Percentiles rank a stretch among this genome's conserved stretches.
Conservation (phyloP, 2,113 vertebrate species). For the Hystrix brachyura region DNA sequence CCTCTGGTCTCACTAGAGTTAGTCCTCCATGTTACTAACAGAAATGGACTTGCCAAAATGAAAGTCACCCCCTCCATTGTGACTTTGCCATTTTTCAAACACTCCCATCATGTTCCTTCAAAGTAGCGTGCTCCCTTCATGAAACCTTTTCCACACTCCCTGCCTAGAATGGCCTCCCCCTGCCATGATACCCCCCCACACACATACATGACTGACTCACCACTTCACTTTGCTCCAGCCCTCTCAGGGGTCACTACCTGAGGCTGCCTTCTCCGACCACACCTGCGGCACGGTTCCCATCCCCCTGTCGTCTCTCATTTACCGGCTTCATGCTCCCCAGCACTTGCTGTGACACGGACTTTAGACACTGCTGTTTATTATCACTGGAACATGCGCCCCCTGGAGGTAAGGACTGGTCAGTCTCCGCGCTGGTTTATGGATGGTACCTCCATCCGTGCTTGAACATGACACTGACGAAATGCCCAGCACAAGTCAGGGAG, state of each 20-base stretch:
- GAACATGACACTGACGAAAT: not conserved
- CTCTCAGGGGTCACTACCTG: not conserved
- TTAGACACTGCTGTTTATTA: not conserved
- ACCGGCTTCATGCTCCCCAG: not conserved
- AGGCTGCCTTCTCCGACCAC: not conserved
- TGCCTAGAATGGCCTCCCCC: not conserved
- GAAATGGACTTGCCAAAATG: not conserved
- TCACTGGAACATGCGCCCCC: not conserved
- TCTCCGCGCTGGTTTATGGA: not conserved
- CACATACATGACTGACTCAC: not conserved
- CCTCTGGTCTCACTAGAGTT: not conserved
- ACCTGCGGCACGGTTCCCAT: no score
- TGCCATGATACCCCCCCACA: no score
- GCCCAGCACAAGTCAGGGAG: not conserved
- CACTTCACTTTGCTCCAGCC: not conserved
- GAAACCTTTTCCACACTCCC: not conserved
- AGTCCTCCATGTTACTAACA: not conserved
- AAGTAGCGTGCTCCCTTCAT: not conserved
- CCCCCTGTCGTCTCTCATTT: not conserved
- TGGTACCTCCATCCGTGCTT: not conserved
- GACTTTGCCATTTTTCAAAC: not conserved
- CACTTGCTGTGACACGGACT: not conserved
- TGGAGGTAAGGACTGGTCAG: not conserved
- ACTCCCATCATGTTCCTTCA: not conserved
- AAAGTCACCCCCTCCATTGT: not conserved